These are phyloP conservation scores for Hyla sarda DNA, from an alignment of 2,113 vertebrate genomes.

Conservation along the genomic window DNA sequence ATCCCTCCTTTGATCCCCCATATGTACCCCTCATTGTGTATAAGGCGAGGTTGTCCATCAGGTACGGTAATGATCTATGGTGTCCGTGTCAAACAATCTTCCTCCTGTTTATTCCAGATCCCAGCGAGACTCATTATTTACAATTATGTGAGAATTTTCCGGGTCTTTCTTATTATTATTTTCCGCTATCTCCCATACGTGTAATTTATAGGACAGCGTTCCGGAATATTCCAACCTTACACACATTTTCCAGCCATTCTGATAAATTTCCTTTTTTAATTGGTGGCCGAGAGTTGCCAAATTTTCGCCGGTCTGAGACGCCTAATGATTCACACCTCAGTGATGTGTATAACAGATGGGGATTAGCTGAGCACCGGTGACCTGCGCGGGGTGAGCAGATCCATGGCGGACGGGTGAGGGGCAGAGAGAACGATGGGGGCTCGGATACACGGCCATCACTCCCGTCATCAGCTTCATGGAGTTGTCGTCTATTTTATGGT, in stretches of 20 bases:
- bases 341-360: conserved; percentile 33
- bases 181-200: conserved; percentile 12
- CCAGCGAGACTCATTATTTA: conserved; percentile 45
- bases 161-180: neutral
- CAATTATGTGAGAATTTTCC: conserved; percentile 35
- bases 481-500: neutral
- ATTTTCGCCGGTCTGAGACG: conserved; percentile 2
- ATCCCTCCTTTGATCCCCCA: no score
- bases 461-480: neutral
- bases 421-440: neutral
- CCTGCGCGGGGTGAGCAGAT: neutral
- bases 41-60: neutral
- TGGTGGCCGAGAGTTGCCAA: conserved; percentile 7
- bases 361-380: neutral
- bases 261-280: conserved; percentile 28
- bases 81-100: neutral
- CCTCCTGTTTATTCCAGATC: conserved; percentile 26
- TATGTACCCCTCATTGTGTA: no score
- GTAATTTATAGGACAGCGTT: conserved; percentile 13
- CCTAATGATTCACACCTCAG: conserved; percentile 44
- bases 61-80: conserved; percentile 19
- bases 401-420: neutral
- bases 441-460: neutral
- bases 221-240: conserved; percentile 27
- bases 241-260: conserved; percentile 32